Percentiles rank a stretch among this genome's conserved stretches.
Conservation (phyloP, 2,888 invertebrate genomes). For the Fissipunctia ypsillon region DNA sequence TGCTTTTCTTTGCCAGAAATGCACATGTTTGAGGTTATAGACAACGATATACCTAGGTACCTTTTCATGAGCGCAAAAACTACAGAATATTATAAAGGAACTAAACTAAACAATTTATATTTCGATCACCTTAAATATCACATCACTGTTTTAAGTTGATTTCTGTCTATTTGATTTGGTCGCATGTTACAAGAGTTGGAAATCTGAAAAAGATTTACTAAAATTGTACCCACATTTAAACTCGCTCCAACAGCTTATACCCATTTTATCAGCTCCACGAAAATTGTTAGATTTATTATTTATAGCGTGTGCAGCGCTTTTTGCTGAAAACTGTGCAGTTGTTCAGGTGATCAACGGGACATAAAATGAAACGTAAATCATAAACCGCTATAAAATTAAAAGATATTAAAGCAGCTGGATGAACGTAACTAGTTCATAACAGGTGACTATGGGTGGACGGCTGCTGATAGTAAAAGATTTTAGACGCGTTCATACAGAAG, state of each 20-base stretch:
- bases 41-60: too few species aligned
- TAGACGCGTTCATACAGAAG: constrained; percentile 23
- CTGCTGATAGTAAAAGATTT: constrained; percentile 29
- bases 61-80: neutral
- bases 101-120: neutral
- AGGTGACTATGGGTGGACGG: constrained; percentile 51
- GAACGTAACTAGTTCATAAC: constrained; percentile 57
- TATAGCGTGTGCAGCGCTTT: constrained; percentile 56
- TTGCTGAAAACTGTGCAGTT: constrained; percentile 75
- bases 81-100: neutral
- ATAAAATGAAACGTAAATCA: constrained; percentile 78
- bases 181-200: neutral
- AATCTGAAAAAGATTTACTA: neutral
- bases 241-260: constrained; percentile 26
- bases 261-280: constrained; percentile 29
- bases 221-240: constrained; percentile 31
- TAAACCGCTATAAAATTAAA: constrained; percentile 77
- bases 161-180: neutral
- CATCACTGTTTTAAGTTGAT: neutral
- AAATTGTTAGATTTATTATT: constrained; percentile 55
- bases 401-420: constrained; percentile 69
- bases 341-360: constrained; percentile 76
- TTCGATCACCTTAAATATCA: neutral
- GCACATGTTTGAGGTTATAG: neutral
- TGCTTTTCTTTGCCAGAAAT: neutral